phyloP scores from a whole-genome alignment of 2,888 invertebrate genomes.

The Euplagia quadripunctaria region DNA sequence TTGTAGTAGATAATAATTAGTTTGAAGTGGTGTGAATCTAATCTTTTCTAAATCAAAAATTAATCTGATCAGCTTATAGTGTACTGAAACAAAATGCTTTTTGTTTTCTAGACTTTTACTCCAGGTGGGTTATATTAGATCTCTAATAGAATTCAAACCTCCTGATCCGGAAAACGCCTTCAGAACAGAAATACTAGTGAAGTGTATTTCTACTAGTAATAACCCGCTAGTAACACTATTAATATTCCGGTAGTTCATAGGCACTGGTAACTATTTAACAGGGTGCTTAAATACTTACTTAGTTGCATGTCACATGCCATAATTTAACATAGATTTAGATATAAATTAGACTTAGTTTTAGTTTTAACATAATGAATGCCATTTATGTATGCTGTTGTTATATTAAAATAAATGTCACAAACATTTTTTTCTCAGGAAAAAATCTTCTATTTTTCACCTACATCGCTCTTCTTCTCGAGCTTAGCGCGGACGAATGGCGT shows the following conservation, averaged over 20 bases:
- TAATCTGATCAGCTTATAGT: too few species aligned
- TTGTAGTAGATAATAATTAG: neutral
- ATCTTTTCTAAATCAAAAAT: neutral
- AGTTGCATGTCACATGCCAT: too few species aligned
- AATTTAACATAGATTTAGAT: too few species aligned
- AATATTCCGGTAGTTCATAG: too few species aligned
- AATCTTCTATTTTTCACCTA: slow-evolving; percentile 45
- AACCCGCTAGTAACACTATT: too few species aligned
- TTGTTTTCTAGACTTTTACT: neutral
- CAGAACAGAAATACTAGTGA: neutral
- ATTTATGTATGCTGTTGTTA: too few species aligned
- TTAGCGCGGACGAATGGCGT: slow-evolving; percentile 77
- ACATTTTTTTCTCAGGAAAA: slow-evolving; percentile 1
- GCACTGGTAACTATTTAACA: too few species aligned
- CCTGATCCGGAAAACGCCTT: neutral
- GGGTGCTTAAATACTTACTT: too few species aligned
- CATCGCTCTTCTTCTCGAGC: slow-evolving; percentile 47
- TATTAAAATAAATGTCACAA: too few species aligned
- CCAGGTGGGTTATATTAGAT: neutral
- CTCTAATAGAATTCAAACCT: neutral
- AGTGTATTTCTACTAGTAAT: too few species aligned
- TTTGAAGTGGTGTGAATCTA: neutral
- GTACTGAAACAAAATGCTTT: neutral
- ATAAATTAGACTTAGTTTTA: too few species aligned
- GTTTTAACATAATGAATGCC: too few species aligned